These are phyloP conservation scores for Zeugodacus cucurbitae DNA, from an alignment of 1,140 invertebrate species.

Conservation along the genomic window DNA sequence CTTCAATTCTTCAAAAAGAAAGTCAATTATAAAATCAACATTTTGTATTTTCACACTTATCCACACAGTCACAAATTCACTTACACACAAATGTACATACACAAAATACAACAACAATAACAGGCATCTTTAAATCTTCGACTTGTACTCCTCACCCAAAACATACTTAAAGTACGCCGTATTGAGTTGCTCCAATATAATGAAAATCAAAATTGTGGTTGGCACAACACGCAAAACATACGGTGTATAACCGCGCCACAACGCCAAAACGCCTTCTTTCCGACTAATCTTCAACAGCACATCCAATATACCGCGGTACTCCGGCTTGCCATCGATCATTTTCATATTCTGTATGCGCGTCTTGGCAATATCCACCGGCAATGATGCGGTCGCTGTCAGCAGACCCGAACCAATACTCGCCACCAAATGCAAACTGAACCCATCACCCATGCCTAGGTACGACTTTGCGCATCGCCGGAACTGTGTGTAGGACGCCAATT, in stretches of 20 bases:
- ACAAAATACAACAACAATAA: background rate
- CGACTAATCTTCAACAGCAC: conserved; percentile 85
- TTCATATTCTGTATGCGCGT: conserved; percentile 99
- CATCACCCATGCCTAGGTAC: conserved; percentile 83
- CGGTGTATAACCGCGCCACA: conserved; percentile 99
- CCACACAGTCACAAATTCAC: background rate
- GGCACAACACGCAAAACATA: conserved; percentile 95
- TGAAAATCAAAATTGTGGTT: conserved; percentile 98
- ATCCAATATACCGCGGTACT: conserved; percentile 89
- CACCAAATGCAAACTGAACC: conserved; percentile 90
- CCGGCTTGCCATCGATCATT: conserved; percentile 87
- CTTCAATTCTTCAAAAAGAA: too few species aligned
- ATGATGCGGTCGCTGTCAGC: conserved; percentile 94
- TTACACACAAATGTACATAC: background rate
- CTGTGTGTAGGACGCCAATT: conserved; percentile 97
- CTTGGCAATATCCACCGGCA: conserved; percentile 99
- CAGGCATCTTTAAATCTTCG: background rate
- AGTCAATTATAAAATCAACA: background rate
- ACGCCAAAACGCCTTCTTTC: conserved; percentile 93
- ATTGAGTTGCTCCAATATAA: conserved; percentile 97
- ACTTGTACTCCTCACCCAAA: conserved; percentile 46
- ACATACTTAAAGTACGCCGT: conserved; percentile 69
- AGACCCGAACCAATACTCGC: conserved; percentile 98
- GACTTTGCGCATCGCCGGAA: conserved; percentile 65
- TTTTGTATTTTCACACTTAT: background rate